Percentiles rank a stretch among this genome's conserved stretches.
Conservation (phyloP, 2,797 vertebrate species). For the Enteromius fasciolatus region DNA sequence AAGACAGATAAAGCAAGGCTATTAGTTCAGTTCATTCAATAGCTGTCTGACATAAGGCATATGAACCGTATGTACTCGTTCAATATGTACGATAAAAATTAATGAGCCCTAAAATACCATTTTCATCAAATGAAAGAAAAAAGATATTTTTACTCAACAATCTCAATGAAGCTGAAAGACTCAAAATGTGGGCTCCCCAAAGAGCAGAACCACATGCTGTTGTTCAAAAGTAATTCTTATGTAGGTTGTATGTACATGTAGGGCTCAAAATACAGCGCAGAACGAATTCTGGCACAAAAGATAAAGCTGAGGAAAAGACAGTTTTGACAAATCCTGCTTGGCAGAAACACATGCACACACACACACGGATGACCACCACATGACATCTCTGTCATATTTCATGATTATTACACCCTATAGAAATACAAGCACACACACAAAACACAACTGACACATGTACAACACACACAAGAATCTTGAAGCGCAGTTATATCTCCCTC, state of each 20-base stretch:
- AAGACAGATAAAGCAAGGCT: conserved; percentile 58
- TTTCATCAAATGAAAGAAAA: conserved; percentile 37
- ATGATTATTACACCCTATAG: conserved; percentile 32
- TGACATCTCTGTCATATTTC: conserved; percentile 39
- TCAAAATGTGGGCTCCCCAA: conserved; percentile 9
- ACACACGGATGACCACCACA: conserved; percentile 34
- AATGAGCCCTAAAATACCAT: conserved; percentile 34
- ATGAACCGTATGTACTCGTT: conserved; percentile 26
- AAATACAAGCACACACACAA: conserved; percentile 32
- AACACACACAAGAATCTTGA: conserved; percentile 57
- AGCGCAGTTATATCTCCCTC: conserved; percentile 64
- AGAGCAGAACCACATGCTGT: conserved; percentile 30
- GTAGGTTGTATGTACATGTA: conserved; percentile 36
- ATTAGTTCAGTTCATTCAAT: conserved; percentile 32
- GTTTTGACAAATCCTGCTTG: conserved; percentile 19
- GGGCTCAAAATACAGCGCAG: conserved; percentile 14
- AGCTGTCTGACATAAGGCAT: conserved; percentile 33
- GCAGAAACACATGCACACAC: conserved; percentile 26
- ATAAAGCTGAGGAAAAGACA: conserved; percentile 17
- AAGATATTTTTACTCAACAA: conserved; percentile 34
- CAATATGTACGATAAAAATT: conserved; percentile 41
- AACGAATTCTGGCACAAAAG: neutral
- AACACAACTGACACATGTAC: conserved; percentile 36
- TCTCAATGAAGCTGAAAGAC: conserved; percentile 33
- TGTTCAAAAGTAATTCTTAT: conserved; percentile 38